phyloP scores from a whole-genome alignment of 2,113 vertebrate species.

The Corythornis vintsioides region DNA sequence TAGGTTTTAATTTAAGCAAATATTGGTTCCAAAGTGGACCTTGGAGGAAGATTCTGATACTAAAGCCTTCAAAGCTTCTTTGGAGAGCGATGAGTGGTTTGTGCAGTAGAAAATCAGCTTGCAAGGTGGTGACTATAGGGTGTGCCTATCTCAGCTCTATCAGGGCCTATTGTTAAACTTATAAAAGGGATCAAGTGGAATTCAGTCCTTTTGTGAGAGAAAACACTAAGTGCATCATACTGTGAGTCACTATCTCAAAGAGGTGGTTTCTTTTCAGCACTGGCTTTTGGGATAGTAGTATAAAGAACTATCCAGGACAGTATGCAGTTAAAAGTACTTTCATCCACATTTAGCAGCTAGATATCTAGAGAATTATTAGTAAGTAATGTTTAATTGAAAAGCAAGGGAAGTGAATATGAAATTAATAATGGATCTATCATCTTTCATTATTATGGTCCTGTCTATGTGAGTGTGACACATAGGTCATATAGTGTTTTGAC shows the following conservation, averaged over 20 bases:
- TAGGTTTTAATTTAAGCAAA: conserved; percentile 69
- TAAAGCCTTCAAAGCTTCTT: conserved; percentile 42
- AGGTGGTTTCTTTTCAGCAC: neutral
- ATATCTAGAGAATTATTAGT: neutral
- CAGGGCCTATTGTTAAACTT: neutral
- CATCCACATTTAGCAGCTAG: neutral
- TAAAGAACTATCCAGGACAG: neutral
- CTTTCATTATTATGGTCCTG: neutral
- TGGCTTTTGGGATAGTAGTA: neutral
- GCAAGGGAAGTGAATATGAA: neutral
- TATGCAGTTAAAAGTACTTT: neutral
- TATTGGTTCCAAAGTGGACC: conserved; percentile 52
- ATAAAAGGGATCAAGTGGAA: neutral
- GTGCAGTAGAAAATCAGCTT: conserved; percentile 43
- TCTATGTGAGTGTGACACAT: too few relatives aligned
- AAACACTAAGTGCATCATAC: neutral
- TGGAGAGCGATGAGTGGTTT: conserved; percentile 24
- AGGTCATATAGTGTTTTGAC: too few relatives aligned
- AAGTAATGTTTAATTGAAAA: neutral
- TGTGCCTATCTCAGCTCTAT: neutral
- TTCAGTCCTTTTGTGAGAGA: neutral
- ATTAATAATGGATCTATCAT: neutral
- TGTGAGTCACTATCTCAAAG: neutral
- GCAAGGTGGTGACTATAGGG: neutral
- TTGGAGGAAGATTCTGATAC: conserved; percentile 57